Percentiles rank a stretch among this genome's conserved stretches.
Conservation (phyloP, 1,140 invertebrate species). For the Neelides sp. region DNA sequence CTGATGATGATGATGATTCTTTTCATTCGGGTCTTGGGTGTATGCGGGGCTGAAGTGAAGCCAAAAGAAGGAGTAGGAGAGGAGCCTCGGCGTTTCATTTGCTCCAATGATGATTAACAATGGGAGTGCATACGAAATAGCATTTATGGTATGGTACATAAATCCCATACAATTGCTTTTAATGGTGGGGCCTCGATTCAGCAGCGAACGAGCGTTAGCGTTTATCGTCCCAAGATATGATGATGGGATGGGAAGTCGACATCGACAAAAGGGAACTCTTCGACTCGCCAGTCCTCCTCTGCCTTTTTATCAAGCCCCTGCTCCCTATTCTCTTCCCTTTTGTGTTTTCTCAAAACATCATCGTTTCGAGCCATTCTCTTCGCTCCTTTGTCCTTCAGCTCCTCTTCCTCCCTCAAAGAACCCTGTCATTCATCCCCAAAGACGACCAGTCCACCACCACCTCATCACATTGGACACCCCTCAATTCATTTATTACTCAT, state of each 20-base stretch:
- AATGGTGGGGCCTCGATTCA: constrained; percentile 26
- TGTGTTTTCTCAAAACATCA: constrained; percentile 28
- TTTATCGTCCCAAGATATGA: constrained; percentile 26
- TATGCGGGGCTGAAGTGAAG: no score
- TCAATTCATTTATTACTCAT: not conserved
- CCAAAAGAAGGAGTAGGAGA: not conserved
- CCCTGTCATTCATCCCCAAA: constrained; percentile 23
- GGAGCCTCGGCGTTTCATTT: constrained; percentile 23
- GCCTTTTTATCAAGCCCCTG: constrained; percentile 26
- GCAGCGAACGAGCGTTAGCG: constrained; percentile 8
- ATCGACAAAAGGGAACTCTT: not conserved
- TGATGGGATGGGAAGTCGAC: constrained; percentile 3
- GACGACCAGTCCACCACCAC: not conserved
- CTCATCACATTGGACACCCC: not conserved
- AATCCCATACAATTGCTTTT: constrained; percentile 24
- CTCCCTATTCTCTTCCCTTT: constrained; percentile 18
- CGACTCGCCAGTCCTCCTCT: constrained; percentile 8
- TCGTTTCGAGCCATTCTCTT: constrained; percentile 23
- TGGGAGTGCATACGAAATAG: constrained; percentile 29
- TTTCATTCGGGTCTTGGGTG: no score
- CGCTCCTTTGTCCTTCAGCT: not conserved
- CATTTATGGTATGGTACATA: constrained; percentile 31
- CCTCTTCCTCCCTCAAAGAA: constrained; percentile 11
- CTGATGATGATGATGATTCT: no score
- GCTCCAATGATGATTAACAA: constrained; percentile 31